Evolutionary conservation across 1,140 invertebrate species (phyloP).

Genomic region (Acromyrmex heyeri): DNA sequence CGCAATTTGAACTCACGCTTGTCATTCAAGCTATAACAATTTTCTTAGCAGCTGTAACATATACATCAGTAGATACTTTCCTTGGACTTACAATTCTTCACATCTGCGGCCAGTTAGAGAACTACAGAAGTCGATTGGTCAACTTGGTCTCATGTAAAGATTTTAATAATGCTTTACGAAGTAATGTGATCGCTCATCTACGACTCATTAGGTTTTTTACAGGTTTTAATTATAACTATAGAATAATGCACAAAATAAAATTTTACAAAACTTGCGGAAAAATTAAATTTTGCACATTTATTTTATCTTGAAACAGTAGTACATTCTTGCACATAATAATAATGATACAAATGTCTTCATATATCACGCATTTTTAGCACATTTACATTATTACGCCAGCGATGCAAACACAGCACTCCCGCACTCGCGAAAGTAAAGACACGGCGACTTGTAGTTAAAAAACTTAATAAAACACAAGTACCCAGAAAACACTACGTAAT

Average conservation of each 20-base stretch:
- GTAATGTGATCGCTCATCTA: background rate
- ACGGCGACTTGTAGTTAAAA: too few species aligned
- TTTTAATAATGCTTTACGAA: background rate
- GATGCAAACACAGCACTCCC: too few species aligned
- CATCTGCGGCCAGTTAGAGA: constrained; percentile 35
- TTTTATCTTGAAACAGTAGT: background rate
- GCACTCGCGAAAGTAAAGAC: too few species aligned
- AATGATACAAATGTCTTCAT: background rate
- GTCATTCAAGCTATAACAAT: background rate
- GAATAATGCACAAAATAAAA: background rate
- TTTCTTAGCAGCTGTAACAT: background rate
- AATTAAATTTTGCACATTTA: background rate
- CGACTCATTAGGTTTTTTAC: constrained; percentile 19
- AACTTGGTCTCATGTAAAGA: background rate
- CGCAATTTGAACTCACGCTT: constrained; percentile 8
- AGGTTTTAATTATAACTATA: background rate
- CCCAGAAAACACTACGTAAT: too few species aligned
- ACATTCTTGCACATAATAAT: background rate
- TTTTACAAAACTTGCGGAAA: background rate
- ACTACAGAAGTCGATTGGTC: background rate
- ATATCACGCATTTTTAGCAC: background rate
- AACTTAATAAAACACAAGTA: too few species aligned
- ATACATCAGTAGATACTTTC: background rate
- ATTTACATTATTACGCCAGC: too few species aligned
- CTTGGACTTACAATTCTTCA: background rate